Base-by-base conservation (phyloP, 2,113 vertebrate species). In the Triplophysa dalaica region DNA sequence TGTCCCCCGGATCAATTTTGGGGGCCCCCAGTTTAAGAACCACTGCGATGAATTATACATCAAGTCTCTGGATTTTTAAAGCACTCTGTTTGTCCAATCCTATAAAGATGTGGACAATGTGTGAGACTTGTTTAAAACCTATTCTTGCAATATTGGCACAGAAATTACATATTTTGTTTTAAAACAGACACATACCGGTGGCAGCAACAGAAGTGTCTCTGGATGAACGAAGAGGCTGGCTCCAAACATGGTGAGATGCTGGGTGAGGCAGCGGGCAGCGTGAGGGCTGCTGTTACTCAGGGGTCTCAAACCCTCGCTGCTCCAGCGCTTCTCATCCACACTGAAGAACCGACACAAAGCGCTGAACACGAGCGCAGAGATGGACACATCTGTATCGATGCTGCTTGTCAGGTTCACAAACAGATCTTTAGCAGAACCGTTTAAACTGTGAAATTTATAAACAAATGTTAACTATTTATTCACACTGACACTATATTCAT, bases 211-310 rank as follows among this genome's bases (percentile, higher is more conserved):
- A 7, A 95, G 85, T 0, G 90, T 91, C 22, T 90, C 90, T 0
- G 92, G 92, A n/a, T 93, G 92, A 48, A 93, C 80, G 69, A 94
- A 95, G 81, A 94, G 68, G 84, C 91, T 94, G 87, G 94, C 94
- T 73, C 94, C 94, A n/a, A 95, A 95, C 82, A 94, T 74, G 24
- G 93, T 93, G 81, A 95, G 94, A 66, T 94, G 94, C 45, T 79
- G 86, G 14, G 91, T 91, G 73, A 93, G 92, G 75, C 94, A 95
- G 70, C 87, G 90, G 0, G 88, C 92, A 17, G 83, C 67, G 17
- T 76, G 87, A 33, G 89, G 92, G 3, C 84, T 92, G 86, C 90
- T 92, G 85, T 87, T 89, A 70, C 88, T 90, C 72, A 93, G 90
- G 45, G 93, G 87, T 9, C 5, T 85, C 24, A 94, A 83, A 41